Conservation (phyloP, 2,113 vertebrate species). For the Hippolais icterina region DNA sequence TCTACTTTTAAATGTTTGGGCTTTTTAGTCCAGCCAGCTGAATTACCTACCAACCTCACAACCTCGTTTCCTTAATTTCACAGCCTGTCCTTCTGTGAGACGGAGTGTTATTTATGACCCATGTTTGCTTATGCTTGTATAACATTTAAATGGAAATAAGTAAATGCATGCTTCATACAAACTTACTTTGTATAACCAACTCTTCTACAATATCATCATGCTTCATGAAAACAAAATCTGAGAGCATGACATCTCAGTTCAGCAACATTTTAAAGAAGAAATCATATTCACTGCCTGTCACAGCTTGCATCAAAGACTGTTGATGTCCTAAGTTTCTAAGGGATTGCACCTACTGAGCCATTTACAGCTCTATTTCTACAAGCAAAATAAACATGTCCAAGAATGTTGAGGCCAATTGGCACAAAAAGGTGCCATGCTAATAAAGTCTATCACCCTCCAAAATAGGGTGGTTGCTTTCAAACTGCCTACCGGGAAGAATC, state of each 20-base stretch:
- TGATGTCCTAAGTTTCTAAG: neutral
- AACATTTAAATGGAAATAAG: neutral
- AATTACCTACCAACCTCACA: neutral
- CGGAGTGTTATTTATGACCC: neutral
- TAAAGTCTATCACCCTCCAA: neutral
- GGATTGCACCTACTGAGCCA: neutral
- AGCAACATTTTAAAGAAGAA: neutral
- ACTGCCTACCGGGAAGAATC: neutral
- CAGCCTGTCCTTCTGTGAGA: neutral
- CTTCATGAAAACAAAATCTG: neutral
- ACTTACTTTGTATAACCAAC: neutral
- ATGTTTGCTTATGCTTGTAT: neutral
- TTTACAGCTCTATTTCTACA: slow-evolving; percentile 5
- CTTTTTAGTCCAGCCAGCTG: neutral
- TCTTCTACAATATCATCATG: neutral
- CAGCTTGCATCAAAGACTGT: neutral
- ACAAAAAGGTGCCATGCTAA: neutral
- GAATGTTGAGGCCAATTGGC: slow-evolving; percentile 8
- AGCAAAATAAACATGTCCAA: neutral
- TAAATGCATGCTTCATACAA: neutral
- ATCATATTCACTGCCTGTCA: neutral
- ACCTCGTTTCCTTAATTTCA: neutral
- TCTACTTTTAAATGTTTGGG: neutral
- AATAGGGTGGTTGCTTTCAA: slow-evolving; percentile 7
- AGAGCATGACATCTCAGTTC: neutral